Conservation (phyloP, 2,113 vertebrate genomes). For the Burhinus oedicnemus region DNA sequence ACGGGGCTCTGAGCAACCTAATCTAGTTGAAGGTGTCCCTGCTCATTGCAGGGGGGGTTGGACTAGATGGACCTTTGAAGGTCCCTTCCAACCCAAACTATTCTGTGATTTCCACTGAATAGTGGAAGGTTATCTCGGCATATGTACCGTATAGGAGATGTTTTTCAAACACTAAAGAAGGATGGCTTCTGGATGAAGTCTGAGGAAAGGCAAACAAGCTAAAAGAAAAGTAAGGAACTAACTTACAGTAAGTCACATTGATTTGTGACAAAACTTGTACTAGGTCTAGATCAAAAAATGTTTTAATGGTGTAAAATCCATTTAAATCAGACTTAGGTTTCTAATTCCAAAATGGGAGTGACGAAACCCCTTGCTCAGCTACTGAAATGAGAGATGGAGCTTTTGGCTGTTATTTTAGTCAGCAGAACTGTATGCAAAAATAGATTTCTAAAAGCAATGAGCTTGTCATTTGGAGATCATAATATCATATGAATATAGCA, state of each 20-base stretch:
- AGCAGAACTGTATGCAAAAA: neutral
- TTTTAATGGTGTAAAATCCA: neutral
- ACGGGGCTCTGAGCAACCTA: neutral
- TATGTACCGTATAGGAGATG: neutral
- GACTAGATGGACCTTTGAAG: neutral
- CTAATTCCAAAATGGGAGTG: neutral
- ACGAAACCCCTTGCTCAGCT: neutral
- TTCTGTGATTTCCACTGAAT: neutral
- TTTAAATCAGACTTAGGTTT: neutral
- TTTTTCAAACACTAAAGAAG: neutral
- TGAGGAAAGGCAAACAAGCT: neutral
- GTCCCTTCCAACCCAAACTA: neutral
- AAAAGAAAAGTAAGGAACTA: neutral
- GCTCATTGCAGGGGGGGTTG: neutral
- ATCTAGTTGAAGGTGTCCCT: neutral
- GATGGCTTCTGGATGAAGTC: neutral
- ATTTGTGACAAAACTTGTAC: neutral
- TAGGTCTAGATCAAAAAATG: neutral
- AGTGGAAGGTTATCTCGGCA: neutral
- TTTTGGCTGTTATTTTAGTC: neutral
- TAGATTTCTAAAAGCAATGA: neutral
- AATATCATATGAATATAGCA: neutral
- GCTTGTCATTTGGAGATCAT: neutral
- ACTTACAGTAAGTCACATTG: neutral
- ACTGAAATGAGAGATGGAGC: neutral